Evolutionary conservation across 2,113 vertebrate species (phyloP).

Genomic region (Chrysemys picta): DNA sequence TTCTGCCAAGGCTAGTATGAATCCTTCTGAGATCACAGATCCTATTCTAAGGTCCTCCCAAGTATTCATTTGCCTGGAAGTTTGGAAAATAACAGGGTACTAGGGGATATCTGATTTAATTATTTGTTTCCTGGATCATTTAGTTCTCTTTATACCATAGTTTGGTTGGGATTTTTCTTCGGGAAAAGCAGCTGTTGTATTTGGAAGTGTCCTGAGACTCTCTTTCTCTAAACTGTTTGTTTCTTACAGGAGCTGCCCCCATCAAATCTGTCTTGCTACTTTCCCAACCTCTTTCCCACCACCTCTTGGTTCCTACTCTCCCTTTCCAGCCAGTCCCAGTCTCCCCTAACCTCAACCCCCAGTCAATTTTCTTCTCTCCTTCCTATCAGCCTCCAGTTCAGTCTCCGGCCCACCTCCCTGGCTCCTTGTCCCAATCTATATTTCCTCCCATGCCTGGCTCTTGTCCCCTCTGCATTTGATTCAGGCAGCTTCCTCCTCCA

Average conservation of each 20-base stretch:
- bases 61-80: background rate
- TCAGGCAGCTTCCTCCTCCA: background rate
- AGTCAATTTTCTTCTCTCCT: background rate
- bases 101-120: background rate
- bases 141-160: background rate
- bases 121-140: background rate
- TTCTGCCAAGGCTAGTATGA: background rate
- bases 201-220: background rate
- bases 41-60: background rate
- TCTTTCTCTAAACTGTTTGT: background rate
- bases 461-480: background rate
- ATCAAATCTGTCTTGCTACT: background rate
- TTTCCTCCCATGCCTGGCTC: background rate
- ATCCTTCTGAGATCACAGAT: background rate
- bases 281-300: accelerated
- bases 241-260: background rate
- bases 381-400: background rate
- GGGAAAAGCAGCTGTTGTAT: background rate
- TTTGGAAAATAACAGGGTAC: background rate
- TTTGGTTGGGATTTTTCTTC: background rate
- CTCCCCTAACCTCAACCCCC: background rate
- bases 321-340: background rate
- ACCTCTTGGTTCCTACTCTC: background rate
- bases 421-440: background rate
- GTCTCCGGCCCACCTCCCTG: background rate